These are phyloP conservation scores for Hoplias malabaricus DNA, from an alignment of 2,113 vertebrate species.

Conservation along the genomic window DNA sequence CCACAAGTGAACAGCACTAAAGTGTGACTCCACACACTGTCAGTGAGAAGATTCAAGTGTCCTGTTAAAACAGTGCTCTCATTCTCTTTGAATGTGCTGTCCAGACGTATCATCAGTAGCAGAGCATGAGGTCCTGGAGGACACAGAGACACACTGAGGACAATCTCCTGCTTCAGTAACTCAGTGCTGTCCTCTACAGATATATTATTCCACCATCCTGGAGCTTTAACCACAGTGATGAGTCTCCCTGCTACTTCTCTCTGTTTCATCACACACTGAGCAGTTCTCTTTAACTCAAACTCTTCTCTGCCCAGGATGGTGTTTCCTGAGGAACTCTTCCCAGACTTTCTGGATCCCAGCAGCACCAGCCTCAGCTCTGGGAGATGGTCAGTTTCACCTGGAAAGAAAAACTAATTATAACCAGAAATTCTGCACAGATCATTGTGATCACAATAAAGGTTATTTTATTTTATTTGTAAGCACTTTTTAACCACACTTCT, in stretches of 20 bases:
- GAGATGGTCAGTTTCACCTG: too few relatives aligned
- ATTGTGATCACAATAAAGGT: too few relatives aligned
- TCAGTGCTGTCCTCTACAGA: not conserved
- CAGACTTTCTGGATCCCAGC: too few relatives aligned
- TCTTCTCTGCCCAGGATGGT: conserved; percentile 37
- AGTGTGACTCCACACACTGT: not conserved
- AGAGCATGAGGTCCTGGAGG: not conserved
- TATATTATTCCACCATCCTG: not conserved
- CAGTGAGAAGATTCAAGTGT: not conserved
- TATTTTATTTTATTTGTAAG: too few relatives aligned
- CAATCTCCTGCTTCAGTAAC: not conserved
- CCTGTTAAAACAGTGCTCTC: not conserved
- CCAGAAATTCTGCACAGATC: too few relatives aligned
- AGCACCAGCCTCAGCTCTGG: too few relatives aligned
- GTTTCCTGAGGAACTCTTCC: conserved; percentile 43
- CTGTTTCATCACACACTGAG: not conserved
- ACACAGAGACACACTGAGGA: not conserved
- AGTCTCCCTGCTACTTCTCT: not conserved
- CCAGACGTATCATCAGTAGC: not conserved
- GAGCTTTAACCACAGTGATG: not conserved
- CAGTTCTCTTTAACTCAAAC: not conserved
- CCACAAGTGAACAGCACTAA: conserved; percentile 25
- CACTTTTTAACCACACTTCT: too few relatives aligned
- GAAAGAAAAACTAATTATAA: too few relatives aligned
- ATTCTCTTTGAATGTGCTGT: not conserved